phyloP scores from a whole-genome alignment of 2,888 invertebrate species.

The Lypha dubia region DNA sequence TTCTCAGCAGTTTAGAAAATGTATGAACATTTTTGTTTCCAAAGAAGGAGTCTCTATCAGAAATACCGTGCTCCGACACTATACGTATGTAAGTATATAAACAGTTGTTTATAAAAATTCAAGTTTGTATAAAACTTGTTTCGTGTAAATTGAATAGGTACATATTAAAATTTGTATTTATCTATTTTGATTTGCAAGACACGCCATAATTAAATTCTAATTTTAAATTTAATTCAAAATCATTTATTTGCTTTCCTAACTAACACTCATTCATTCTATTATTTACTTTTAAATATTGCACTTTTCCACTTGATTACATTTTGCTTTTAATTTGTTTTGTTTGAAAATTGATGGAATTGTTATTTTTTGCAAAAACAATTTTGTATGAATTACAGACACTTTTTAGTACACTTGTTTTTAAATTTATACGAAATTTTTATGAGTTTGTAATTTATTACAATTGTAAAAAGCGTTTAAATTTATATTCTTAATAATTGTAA shows the following conservation, averaged over 20 bases:
- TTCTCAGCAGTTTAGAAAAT: no score
- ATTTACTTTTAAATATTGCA: neutral
- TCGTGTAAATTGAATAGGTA: no score
- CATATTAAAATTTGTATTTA: no score
- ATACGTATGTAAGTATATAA: no score
- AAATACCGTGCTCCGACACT: no score
- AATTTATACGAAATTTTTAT: neutral
- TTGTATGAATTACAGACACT: neutral
- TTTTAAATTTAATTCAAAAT: neutral
- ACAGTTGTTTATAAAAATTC: no score
- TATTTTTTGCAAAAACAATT: neutral
- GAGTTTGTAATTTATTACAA: neutral
- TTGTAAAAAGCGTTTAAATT: neutral
- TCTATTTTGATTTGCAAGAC: no score
- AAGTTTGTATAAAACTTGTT: no score
- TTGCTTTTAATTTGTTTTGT: neutral
- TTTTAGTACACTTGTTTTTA: neutral
- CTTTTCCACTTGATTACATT: neutral
- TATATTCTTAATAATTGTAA: neutral
- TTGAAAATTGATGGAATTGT: neutral
- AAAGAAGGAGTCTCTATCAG: no score
- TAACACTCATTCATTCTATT: neutral
- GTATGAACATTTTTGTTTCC: no score
- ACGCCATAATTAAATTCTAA: neutral
- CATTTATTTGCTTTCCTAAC: neutral